phyloP scores from a whole-genome alignment of 2,888 invertebrate species.

The Alcis repandata region DNA sequence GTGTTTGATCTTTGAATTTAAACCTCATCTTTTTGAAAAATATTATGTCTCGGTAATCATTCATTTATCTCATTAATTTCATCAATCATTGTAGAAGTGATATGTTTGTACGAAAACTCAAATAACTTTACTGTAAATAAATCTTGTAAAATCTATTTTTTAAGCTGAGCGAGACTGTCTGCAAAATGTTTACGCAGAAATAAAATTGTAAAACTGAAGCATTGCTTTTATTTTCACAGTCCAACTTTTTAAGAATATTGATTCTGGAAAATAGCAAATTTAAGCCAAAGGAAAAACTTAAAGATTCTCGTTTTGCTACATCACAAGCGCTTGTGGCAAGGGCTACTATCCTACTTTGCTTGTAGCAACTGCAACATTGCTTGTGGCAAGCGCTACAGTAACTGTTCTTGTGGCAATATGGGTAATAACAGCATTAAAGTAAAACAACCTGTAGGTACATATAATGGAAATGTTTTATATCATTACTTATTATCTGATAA shows the following conservation, averaged over 20 bases:
- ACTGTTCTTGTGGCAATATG: background rate
- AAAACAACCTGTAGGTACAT: background rate
- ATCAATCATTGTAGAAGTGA: constrained; percentile 21
- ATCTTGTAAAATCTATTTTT: constrained; percentile 44
- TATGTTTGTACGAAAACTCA: constrained; percentile 43
- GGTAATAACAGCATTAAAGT: background rate
- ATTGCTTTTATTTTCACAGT: constrained; percentile 6
- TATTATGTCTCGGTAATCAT: background rate
- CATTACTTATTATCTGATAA: constrained; percentile 64
- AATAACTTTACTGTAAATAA: constrained; percentile 57
- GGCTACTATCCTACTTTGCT: too few relatives aligned
- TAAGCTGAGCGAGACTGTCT: constrained; percentile 43
- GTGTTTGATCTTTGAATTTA: background rate
- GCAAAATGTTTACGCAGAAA: constrained; percentile 51
- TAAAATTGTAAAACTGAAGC: constrained; percentile 58
- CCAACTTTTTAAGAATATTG: too few relatives aligned
- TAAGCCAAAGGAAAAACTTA: too few relatives aligned
- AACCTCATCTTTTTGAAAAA: background rate
- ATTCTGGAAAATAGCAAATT: too few relatives aligned
- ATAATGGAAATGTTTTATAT: constrained; percentile 63
- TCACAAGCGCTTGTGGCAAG: too few relatives aligned
- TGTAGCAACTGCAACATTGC: too few relatives aligned
- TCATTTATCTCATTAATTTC: background rate
- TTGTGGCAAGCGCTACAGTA: too few relatives aligned
- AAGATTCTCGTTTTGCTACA: too few relatives aligned